Conservation (phyloP, 2,888 invertebrate genomes). For the Dione vanillae region DNA sequence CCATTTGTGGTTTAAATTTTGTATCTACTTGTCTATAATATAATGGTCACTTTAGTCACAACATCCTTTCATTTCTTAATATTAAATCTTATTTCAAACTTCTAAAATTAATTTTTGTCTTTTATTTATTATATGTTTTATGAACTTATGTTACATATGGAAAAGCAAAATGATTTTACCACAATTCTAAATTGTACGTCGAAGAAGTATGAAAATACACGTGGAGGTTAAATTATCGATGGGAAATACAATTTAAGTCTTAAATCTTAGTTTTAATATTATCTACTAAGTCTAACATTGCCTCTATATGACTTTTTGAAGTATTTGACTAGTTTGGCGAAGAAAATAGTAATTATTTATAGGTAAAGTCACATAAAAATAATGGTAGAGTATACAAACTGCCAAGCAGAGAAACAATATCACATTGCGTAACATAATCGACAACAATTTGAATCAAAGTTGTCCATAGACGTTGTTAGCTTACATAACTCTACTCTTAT, state of each 20-base stretch:
- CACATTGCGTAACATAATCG: constrained; percentile 34
- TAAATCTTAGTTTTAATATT: constrained; percentile 9
- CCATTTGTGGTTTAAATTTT: constrained; percentile 4
- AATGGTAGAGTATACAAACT: constrained; percentile 44
- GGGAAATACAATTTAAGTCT: constrained; percentile 4
- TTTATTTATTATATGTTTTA: constrained; percentile 1
- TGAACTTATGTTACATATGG: constrained; percentile 18
- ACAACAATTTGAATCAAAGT: constrained; percentile 22
- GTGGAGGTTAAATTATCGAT: constrained; percentile 11
- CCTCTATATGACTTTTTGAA: constrained; percentile 11
- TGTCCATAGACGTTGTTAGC: constrained; percentile 13
- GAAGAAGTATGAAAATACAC: constrained; percentile 26
- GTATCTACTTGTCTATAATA: constrained; percentile 15
- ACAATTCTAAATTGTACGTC: constrained; percentile 19
- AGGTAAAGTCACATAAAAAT: constrained; percentile 36
- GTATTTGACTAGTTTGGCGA: constrained; percentile 41
- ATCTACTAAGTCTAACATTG: constrained; percentile 8
- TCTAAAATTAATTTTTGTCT: constrained; percentile 7
- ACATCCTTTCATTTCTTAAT: constrained; percentile 20
- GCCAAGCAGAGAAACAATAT: constrained; percentile 54
- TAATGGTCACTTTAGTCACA: constrained; percentile 30
- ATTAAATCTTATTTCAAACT: constrained; percentile 6
- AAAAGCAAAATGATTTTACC: constrained; percentile 2
- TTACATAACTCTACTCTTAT: constrained; percentile 8
- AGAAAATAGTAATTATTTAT: constrained; percentile 37